These are phyloP conservation scores for Ophion ellenae DNA, from an alignment of 2,888 invertebrate species.

Conservation along the genomic window DNA sequence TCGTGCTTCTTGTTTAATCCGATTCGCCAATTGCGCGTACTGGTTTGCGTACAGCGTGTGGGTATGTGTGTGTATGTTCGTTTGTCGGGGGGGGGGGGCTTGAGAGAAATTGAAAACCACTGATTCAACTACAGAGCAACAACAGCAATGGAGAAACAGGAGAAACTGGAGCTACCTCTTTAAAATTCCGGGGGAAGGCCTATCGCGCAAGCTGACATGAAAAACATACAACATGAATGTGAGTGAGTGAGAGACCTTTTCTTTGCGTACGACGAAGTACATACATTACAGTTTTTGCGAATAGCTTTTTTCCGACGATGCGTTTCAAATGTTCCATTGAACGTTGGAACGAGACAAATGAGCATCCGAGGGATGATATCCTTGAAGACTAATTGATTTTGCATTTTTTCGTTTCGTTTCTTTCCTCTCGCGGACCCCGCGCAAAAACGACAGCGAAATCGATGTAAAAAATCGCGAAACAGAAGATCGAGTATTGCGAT, in stretches of 20 bases:
- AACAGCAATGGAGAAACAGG: conserved; percentile 81
- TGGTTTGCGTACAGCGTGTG: neutral
- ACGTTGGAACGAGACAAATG: neutral
- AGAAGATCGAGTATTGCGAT: neutral
- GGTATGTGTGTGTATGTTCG: neutral
- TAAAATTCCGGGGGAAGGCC: conserved; percentile 82
- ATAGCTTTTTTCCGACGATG: conserved; percentile 34
- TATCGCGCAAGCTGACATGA: conserved; percentile 83
- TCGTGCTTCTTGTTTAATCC: neutral
- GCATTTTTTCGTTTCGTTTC: neutral
- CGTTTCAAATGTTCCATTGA: neutral
- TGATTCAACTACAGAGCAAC: conserved; percentile 78
- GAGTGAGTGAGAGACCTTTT: conserved; percentile 71
- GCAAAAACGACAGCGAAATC: neutral
- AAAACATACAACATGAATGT: conserved; percentile 81
- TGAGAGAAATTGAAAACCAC: conserved; percentile 79
- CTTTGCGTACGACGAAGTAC: conserved; percentile 46
- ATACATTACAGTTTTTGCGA: conserved; percentile 13
- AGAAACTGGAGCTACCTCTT: conserved; percentile 82
- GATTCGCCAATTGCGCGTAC: conserved; percentile 10
- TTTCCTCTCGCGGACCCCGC: neutral
- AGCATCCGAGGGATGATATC: neutral
- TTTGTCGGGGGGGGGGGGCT: neutral
- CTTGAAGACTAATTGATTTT: neutral
- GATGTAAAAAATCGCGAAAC: neutral